phyloP scores from a whole-genome alignment of 2,113 vertebrate species.

The Astatotilapia flaviijosephi region DNA sequence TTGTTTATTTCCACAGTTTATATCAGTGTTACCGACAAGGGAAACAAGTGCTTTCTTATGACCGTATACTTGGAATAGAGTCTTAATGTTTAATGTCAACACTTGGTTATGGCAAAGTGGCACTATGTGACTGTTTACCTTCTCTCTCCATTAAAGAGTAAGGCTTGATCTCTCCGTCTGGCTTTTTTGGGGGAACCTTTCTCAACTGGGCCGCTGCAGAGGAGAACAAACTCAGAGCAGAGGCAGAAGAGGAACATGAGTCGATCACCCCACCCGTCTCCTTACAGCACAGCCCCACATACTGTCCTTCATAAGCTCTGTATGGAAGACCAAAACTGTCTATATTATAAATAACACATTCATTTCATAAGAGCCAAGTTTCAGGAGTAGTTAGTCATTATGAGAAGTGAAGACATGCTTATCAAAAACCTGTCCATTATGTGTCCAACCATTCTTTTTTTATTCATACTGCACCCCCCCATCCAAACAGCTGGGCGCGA shows the following conservation, averaged over 20 bases:
- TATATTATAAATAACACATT: neutral
- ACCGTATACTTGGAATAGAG: neutral
- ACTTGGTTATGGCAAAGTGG: neutral
- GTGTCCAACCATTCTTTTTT: neutral
- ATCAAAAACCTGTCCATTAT: neutral
- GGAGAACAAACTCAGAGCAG: neutral
- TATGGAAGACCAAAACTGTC: neutral
- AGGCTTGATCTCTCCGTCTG: conserved; percentile 86
- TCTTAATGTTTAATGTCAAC: neutral
- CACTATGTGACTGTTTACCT: conserved; percentile 62
- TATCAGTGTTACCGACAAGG: neutral
- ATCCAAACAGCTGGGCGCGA: rapidly evolving
- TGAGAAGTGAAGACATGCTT: neutral
- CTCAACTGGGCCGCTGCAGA: conserved; percentile 63
- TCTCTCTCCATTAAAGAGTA: conserved; percentile 85
- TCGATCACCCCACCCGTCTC: neutral
- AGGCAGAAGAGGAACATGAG: neutral
- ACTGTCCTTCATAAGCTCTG: neutral
- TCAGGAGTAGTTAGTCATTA: neutral
- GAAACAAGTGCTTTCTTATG: neutral
- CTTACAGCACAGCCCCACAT: neutral
- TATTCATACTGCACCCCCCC: rapidly evolving
- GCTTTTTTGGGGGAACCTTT: conserved; percentile 77
- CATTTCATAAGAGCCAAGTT: neutral
- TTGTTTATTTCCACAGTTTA: neutral